These are phyloP conservation scores for Brachyhypopomus occidentalis DNA, from an alignment of 2,113 vertebrate genomes.

Conservation along the genomic window DNA sequence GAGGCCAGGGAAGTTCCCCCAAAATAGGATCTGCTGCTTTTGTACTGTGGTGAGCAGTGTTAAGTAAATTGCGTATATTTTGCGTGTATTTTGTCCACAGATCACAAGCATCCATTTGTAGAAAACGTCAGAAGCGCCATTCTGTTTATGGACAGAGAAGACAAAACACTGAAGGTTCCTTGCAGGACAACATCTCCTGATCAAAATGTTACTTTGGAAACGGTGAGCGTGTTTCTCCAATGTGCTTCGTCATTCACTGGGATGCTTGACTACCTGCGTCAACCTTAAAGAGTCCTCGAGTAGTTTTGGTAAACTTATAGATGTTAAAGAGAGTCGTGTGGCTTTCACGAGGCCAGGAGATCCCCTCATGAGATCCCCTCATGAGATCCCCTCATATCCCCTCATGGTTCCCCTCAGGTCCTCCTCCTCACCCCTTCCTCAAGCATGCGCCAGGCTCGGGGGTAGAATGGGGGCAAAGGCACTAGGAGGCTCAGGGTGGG, in stretches of 20 bases:
- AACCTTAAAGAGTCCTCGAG: conserved; percentile 12
- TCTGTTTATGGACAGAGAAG: conserved; percentile 59
- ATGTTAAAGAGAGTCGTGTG: too few species aligned
- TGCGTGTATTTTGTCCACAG: conserved; percentile 63
- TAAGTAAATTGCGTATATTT: not conserved
- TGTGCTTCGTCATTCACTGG: not conserved
- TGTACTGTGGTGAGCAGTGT: not conserved
- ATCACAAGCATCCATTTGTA: conserved; percentile 79
- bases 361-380: too few species aligned
- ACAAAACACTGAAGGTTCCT: conserved; percentile 72
- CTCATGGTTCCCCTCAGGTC: conserved; percentile 49
- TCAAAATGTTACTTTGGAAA: conserved; percentile 68
- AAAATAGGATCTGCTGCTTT: not conserved
- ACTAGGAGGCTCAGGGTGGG: conserved; percentile 58
- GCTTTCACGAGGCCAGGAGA: too few species aligned
- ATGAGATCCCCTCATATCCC: too few species aligned
- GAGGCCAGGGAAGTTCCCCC: not conserved
- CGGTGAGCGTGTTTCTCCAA: conserved; percentile 70
- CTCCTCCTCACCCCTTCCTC: conserved; percentile 56
- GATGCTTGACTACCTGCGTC: too few species aligned
- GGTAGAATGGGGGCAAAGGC: conserved; percentile 25
- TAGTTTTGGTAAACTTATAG: conserved; percentile 3
- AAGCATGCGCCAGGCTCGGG: conserved; percentile 50
- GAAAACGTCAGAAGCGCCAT: not conserved
- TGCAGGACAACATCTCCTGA: conserved; percentile 83